Conservation (phyloP, 2,888 invertebrate species). For the Clanis bilineata region DNA sequence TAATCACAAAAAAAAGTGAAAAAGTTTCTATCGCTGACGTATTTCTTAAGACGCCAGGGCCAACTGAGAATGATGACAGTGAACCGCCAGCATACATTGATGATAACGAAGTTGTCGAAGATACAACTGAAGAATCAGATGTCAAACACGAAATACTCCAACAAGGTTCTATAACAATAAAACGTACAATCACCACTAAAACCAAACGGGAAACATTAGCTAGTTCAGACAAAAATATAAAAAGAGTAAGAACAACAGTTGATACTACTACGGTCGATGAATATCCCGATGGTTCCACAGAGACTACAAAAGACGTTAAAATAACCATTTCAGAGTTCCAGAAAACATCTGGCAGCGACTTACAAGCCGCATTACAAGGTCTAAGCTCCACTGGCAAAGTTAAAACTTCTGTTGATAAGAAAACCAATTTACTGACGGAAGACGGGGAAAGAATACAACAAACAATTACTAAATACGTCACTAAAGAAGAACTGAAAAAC, state of each 20-base stretch:
- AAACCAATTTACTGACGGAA: slow-evolving; percentile 72
- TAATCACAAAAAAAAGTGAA: slow-evolving; percentile 67
- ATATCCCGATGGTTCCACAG: slow-evolving; percentile 79
- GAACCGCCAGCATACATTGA: slow-evolving; percentile 49
- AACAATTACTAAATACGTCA: slow-evolving; percentile 66
- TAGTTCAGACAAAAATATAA: slow-evolving; percentile 76
- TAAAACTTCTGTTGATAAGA: slow-evolving; percentile 72
- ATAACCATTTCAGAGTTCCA: slow-evolving; percentile 78
- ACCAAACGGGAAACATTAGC: slow-evolving; percentile 74
- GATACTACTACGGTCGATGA: slow-evolving; percentile 76
- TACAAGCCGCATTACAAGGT: slow-evolving; percentile 73
- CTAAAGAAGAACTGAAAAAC: slow-evolving; percentile 72
- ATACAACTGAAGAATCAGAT: slow-evolving; percentile 65
- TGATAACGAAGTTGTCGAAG: slow-evolving; percentile 66
- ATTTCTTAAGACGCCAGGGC: slow-evolving; percentile 41
- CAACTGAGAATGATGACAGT: slow-evolving; percentile 32
- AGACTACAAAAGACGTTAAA: slow-evolving; percentile 79
- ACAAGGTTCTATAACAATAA: slow-evolving; percentile 57
- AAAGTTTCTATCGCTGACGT: slow-evolving; percentile 69
- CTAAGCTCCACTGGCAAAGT: slow-evolving; percentile 66
- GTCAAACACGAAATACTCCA: slow-evolving; percentile 62
- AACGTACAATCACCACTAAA: slow-evolving; percentile 70
- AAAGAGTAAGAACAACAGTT: slow-evolving; percentile 82
- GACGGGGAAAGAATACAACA: slow-evolving; percentile 71
- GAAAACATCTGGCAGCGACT: slow-evolving; percentile 69